These are phyloP conservation scores for Tympanoctomys barrerae DNA, from an alignment of 2,797 vertebrate genomes.

Conservation along the genomic window DNA sequence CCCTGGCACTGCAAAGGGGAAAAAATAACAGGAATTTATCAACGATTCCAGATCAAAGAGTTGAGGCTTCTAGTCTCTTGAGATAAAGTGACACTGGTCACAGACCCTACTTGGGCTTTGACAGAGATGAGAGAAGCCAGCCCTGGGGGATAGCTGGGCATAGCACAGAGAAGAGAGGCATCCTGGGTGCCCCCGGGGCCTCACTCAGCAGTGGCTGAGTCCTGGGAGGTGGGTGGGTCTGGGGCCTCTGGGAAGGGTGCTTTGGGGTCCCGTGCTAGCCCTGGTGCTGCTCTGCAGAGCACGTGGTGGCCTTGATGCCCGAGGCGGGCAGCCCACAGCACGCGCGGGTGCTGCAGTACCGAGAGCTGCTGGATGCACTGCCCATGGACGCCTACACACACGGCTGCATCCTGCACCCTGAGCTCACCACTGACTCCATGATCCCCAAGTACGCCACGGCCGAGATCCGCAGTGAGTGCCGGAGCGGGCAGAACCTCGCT, in stretches of 20 bases:
- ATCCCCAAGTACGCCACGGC: constrained; percentile 99
- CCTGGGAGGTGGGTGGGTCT: not conserved
- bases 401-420: constrained; percentile 99
- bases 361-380: constrained; percentile 95
- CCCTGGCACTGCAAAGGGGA: not conserved
- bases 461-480: constrained; percentile 99
- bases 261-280: not conserved
- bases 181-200: not conserved
- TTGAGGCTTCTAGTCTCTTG: not conserved
- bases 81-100: not conserved
- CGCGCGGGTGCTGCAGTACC: constrained; percentile 96
- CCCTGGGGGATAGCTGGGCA: not conserved
- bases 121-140: not conserved
- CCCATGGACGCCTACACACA: constrained; percentile 99
- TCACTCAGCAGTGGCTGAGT: not conserved
- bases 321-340: constrained; percentile 93
- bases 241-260: not conserved
- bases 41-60: not conserved
- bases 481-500: not conserved
- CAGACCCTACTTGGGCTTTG: not conserved
- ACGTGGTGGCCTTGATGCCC: constrained; percentile 94
- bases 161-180: not conserved
- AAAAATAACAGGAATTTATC: not conserved
- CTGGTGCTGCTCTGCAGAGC: constrained; percentile 88
- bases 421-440: constrained; percentile 99